These are phyloP conservation scores for Tubulanus polymorphus DNA, from an alignment of 2,888 invertebrate species.

Conservation along the genomic window DNA sequence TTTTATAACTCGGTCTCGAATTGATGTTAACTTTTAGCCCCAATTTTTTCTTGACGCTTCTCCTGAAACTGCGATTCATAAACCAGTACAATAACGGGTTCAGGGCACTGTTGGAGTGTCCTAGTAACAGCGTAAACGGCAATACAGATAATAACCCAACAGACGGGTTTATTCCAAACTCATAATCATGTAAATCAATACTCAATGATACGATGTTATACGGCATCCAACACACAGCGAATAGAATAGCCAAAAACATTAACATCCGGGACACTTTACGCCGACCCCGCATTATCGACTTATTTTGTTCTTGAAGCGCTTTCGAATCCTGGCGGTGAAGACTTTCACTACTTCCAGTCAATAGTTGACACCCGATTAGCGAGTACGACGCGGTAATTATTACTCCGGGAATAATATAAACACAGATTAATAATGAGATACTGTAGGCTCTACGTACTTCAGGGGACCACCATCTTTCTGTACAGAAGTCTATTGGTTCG, in stretches of 20 bases:
- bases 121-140: slow-evolving; percentile 67
- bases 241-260: slow-evolving; percentile 68
- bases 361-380: slow-evolving; percentile 56
- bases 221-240: slow-evolving; percentile 75
- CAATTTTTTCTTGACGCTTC: slow-evolving; percentile 29
- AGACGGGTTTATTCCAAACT: slow-evolving; percentile 8
- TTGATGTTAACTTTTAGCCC: too few relatives aligned
- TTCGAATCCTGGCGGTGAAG: slow-evolving; percentile 35
- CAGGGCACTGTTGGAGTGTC: slow-evolving; percentile 72
- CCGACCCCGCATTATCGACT: slow-evolving; percentile 60
- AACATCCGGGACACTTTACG: slow-evolving; percentile 73
- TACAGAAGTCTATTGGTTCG: slow-evolving; percentile 57
- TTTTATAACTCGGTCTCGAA: too few relatives aligned
- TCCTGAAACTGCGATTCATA: slow-evolving; percentile 70
- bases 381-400: slow-evolving; percentile 52
- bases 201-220: slow-evolving; percentile 69
- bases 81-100: slow-evolving; percentile 74
- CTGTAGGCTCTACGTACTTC: slow-evolving; percentile 62
- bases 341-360: slow-evolving; percentile 28
- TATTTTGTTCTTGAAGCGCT: slow-evolving; percentile 25
- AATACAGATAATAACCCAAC: slow-evolving; percentile 45
- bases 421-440: slow-evolving; percentile 67
- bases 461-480: slow-evolving; percentile 62
- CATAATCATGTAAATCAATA: slow-evolving; percentile 57
- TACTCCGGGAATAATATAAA: slow-evolving; percentile 70